These are phyloP conservation scores for Bergia puertoricense DNA, from an alignment of 92 coral and sea anemone genomes.

Conservation along the genomic window DNA sequence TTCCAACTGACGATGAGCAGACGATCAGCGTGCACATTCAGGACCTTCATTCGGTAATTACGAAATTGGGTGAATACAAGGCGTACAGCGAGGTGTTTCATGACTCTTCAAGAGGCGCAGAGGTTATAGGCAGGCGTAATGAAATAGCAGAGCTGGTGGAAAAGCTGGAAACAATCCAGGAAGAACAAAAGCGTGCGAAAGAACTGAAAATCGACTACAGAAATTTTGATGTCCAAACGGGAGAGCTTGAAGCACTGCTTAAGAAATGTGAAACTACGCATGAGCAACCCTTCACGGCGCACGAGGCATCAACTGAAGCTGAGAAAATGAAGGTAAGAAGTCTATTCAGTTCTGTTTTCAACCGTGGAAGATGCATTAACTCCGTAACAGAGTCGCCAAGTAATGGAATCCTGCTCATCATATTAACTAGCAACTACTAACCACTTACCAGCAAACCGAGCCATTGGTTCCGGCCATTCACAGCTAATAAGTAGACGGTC, in stretches of 20 bases:
- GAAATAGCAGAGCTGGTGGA: slow-evolving; percentile 35
- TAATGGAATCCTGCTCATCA: slow-evolving; percentile 1
- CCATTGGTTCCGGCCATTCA: not conserved
- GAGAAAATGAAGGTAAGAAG: slow-evolving; percentile 55
- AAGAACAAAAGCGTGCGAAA: slow-evolving; percentile 37
- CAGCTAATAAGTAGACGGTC: not conserved
- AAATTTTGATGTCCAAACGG: slow-evolving; percentile 40
- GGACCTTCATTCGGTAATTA: slow-evolving; percentile 46
- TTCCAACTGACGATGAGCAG: slow-evolving; percentile 9
- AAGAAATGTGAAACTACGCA: slow-evolving; percentile 44
- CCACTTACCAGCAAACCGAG: not conserved
- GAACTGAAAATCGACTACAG: slow-evolving; percentile 31
- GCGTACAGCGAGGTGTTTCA: slow-evolving; percentile 48
- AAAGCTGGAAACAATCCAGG: slow-evolving; percentile 33
- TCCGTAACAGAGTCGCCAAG: not conserved
- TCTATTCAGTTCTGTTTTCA: not conserved
- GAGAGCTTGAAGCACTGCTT: slow-evolving; percentile 38
- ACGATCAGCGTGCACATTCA: not conserved
- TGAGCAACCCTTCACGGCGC: slow-evolving; percentile 32
- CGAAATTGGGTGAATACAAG: slow-evolving; percentile 62
- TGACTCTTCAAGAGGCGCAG: slow-evolving; percentile 25
- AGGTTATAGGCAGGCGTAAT: slow-evolving; percentile 36
- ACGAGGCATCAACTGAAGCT: slow-evolving; percentile 58
- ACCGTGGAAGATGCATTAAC: slow-evolving; percentile 24
- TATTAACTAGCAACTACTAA: not conserved